Evolutionary conservation across 2,113 vertebrate species (phyloP).

Genomic region (Vidua chalybeata): DNA sequence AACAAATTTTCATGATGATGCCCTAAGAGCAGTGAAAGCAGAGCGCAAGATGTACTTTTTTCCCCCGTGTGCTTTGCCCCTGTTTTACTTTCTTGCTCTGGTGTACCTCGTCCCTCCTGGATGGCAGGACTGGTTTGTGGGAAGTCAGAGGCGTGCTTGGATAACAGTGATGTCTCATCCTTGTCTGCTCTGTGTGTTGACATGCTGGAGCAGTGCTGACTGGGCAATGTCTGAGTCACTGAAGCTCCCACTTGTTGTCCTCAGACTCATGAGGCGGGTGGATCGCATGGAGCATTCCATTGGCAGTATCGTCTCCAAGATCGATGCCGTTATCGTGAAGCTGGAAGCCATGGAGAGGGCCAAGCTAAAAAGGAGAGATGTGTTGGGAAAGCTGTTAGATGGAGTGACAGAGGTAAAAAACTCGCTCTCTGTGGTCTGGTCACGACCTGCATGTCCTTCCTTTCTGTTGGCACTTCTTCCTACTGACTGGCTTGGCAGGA

Average conservation of each 20-base stretch:
- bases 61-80: neutral
- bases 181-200: neutral
- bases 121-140: neutral
- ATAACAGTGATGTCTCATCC: neutral
- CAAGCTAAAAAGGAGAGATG: slow-evolving; percentile 92
- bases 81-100: neutral
- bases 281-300: slow-evolving; percentile 99
- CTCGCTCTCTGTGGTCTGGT: neutral
- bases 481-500: neutral
- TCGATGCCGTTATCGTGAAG: slow-evolving; percentile 95
- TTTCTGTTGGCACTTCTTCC: neutral
- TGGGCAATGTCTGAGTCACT: neutral
- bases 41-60: neutral
- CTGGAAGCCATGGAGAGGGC: slow-evolving; percentile 94
- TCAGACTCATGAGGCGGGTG: slow-evolving; percentile 90
- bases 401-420: slow-evolving; percentile 88
- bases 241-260: neutral
- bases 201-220: neutral
- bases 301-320: slow-evolving; percentile 97
- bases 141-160: neutral
- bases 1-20: neutral
- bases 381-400: slow-evolving; percentile 87
- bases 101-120: neutral
- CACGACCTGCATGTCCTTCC: neutral
- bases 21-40: neutral